A percentile compares a stretch with the other conserved stretches of the same genome.
phyloP scores from a whole-genome alignment of 2,113 vertebrate species.

The Mormoops blainvillei region DNA sequence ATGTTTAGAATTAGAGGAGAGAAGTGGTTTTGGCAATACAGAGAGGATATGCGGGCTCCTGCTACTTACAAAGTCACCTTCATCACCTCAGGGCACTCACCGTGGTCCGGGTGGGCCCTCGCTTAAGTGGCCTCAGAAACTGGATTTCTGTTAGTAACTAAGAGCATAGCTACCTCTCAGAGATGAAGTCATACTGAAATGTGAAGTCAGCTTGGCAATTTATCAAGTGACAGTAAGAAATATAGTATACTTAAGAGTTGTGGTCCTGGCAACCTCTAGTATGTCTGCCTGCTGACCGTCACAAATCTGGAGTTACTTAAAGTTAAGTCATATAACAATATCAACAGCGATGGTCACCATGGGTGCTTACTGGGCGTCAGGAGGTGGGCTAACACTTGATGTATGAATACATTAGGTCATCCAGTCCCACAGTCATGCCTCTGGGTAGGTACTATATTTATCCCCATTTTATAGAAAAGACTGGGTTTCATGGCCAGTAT shows the following conservation, averaged over 20 bases:
- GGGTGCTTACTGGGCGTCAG: not conserved
- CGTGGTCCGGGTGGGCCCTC: not conserved
- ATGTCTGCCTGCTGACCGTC: not conserved
- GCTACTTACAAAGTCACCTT: not conserved
- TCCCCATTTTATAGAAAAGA: slow-evolving; percentile 41
- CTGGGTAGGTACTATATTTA: not conserved
- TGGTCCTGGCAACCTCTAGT: not conserved
- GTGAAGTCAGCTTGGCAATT: not conserved
- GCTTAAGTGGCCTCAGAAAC: not conserved
- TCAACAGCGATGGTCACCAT: not conserved
- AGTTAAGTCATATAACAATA: not conserved
- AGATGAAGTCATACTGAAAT: not conserved
- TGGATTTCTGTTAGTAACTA: not conserved
- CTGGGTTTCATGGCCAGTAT: not conserved
- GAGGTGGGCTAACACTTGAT: not conserved
- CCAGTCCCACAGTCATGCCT: not conserved
- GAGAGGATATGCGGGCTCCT: not conserved
- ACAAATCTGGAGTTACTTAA: not conserved
- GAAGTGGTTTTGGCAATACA: not conserved
- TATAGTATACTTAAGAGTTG: not conserved
- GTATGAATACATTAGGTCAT: not conserved
- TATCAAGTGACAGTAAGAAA: not conserved
- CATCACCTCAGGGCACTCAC: not conserved
- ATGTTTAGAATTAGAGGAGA: not conserved
- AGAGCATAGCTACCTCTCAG: not conserved